phyloP scores from a whole-genome alignment of 2,113 vertebrate species.

The Melanerpes aurifrons region DNA sequence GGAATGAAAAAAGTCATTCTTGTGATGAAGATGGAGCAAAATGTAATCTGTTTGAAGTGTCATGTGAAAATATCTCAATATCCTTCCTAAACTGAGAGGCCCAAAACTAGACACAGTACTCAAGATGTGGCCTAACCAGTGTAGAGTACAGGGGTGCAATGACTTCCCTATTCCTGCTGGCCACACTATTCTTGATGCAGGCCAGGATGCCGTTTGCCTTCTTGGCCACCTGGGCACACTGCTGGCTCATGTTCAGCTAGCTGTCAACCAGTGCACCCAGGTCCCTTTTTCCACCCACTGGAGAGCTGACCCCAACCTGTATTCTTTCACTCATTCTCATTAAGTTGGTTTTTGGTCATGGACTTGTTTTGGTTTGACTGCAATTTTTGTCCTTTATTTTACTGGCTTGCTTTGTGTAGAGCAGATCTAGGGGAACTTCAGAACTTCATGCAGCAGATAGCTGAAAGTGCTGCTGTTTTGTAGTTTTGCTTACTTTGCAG shows the following conservation, averaged over 20 bases:
- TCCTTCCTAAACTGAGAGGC: no score
- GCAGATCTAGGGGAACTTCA: not conserved
- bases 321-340: rapidly evolving
- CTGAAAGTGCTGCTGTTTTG: not conserved
- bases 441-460: not conserved
- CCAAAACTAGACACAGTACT: no score
- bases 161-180: no score
- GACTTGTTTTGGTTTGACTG: not conserved
- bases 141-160: no score
- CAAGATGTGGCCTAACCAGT: no score
- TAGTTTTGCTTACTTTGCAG: not conserved
- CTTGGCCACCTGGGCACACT: no score
- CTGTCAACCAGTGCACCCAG: no score
- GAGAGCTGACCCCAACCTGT: not conserved
- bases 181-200: no score
- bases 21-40: not conserved
- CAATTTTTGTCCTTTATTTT: not conserved
- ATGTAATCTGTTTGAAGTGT: not conserved
- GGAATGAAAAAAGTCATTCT: not conserved
- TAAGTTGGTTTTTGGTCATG: not conserved
- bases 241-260: no score
- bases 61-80: no score
- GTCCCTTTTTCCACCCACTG: no score
- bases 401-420: not conserved
- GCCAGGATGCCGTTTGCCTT: no score